A percentile compares a stretch with the other conserved stretches of the same genome.
phyloP scores from a whole-genome alignment of 2,797 vertebrate genomes.

The Pelochelys cantorii region DNA sequence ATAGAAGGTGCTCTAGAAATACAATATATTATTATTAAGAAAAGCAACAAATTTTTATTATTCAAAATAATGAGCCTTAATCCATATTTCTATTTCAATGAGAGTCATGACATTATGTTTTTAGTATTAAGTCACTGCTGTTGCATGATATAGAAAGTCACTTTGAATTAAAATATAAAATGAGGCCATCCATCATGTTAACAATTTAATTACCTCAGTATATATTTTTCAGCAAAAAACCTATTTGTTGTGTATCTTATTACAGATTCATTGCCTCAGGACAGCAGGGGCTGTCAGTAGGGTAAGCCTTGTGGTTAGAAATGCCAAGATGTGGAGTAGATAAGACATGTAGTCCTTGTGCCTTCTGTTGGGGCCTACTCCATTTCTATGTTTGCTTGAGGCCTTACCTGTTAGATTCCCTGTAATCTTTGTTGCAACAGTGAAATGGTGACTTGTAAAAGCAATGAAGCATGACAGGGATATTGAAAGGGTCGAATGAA shows the following conservation, averaged over 20 bases:
- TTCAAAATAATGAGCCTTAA: slow-evolving; percentile 57
- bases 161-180: slow-evolving; percentile 88
- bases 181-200: slow-evolving; percentile 96
- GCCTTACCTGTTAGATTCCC: slow-evolving; percentile 83
- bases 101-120: slow-evolving; percentile 35
- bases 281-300: slow-evolving; percentile 79
- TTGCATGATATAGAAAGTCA: slow-evolving; percentile 78
- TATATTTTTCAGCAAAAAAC: slow-evolving; percentile 91
- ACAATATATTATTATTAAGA: not conserved
- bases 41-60: not conserved
- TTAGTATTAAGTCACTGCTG: slow-evolving; percentile 64
- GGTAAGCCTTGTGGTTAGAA: slow-evolving; percentile 79
- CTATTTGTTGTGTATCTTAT: slow-evolving; percentile 91
- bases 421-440: slow-evolving; percentile 81
- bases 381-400: slow-evolving; percentile 75
- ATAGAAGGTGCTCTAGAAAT: not conserved
- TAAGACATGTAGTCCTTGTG: slow-evolving; percentile 77
- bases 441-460: slow-evolving; percentile 84
- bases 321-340: slow-evolving; percentile 79
- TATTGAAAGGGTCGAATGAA: slow-evolving; percentile 83
- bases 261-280: slow-evolving; percentile 88
- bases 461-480: slow-evolving; percentile 77
- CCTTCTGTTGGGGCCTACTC: slow-evolving; percentile 63
- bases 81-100: slow-evolving; percentile 57
- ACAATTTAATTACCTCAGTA: slow-evolving; percentile 97